These are phyloP conservation scores for Nannoperca australis DNA, from an alignment of 2,797 vertebrate species.

Conservation along the genomic window DNA sequence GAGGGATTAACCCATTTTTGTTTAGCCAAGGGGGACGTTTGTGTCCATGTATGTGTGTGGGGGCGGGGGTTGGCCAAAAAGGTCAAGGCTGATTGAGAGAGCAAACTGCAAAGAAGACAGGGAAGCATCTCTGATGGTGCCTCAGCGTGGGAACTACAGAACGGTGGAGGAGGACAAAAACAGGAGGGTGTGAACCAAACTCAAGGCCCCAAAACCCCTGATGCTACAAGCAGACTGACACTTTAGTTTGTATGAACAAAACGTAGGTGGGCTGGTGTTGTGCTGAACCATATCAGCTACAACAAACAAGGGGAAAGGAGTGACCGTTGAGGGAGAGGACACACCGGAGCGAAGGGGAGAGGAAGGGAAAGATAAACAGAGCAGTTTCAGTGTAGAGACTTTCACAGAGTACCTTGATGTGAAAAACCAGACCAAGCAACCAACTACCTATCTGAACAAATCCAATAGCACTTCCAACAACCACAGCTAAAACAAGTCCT, in stretches of 20 bases:
- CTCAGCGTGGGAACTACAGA: constrained; percentile 30
- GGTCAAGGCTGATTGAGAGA: constrained; percentile 43
- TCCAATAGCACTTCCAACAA: too few relatives aligned
- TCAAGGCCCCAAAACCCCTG: background rate
- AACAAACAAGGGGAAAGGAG: constrained; percentile 18
- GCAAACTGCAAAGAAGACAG: constrained; percentile 33
- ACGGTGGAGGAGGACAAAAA: background rate
- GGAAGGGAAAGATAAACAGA: constrained; percentile 31
- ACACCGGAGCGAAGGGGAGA: constrained; percentile 1
- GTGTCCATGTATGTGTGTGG: constrained; percentile 15
- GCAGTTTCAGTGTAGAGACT: constrained; percentile 7
- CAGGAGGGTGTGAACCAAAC: background rate
- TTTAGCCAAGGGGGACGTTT: constrained; percentile 47
- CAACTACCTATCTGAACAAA: too few relatives aligned
- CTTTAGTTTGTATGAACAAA: background rate
- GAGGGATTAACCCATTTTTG: constrained; percentile 69
- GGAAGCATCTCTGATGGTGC: constrained; percentile 36
- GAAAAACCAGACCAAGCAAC: too few relatives aligned
- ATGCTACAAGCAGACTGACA: background rate
- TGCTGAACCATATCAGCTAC: background rate
- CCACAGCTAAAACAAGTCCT: too few relatives aligned
- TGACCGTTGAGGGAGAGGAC: constrained; percentile 11
- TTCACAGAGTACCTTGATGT: too few relatives aligned
- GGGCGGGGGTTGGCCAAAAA: background rate
- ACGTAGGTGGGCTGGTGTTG: constrained; percentile 2